Base-by-base conservation (phyloP, 2,113 vertebrate genomes). In the Rattus rattus region DNA sequence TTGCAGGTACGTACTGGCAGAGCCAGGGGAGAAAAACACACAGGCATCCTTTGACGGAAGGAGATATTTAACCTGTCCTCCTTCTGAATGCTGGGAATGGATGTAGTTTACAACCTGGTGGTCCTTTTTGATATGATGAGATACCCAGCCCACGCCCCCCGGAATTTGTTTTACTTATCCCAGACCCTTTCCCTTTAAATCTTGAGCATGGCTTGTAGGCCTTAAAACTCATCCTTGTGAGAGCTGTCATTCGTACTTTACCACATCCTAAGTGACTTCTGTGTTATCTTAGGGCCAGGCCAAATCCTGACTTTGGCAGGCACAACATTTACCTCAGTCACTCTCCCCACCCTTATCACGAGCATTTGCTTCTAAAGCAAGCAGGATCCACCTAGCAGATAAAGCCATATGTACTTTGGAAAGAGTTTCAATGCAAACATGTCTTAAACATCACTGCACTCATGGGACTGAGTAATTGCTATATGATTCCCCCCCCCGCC, bases 401-500 rank as follows among this genome's bases (percentile, higher is more conserved):
- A 1, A 39, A 83, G 43, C 54, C 54, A 14, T 14, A 83, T 6
- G 20, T 39, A 39, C 20, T 39, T 59, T 63, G 81, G 43, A 43
- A 84, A 19, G 24, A 43, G 81, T 4, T 63, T 84, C 24, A 1
- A 5, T 84, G 81, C 16, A 63, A 63, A 63, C 24, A 43, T 19
- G 56, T 39, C 54, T 63, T 63, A 28, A 19, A 4, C 81, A 10
- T 63, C 16, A 14, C 5, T 61, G 22, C 14, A 84, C n/a, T 61
- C 22, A 63, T 5, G 3, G n/a, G 24, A 30, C 59, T 28, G 59
- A 84, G 22, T 26, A 28, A 28, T 10, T 43, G 47, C 54, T 56
- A 22, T 54, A 33, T 36, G 33, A 22, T 19, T 6, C 2, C 0
- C 1, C 4, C 5, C 24, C 13, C n/a, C 7, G 1, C 33, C 79